Evolutionary conservation across 2,888 invertebrate genomes (phyloP).

Genomic region (Drosophila mimica): DNA sequence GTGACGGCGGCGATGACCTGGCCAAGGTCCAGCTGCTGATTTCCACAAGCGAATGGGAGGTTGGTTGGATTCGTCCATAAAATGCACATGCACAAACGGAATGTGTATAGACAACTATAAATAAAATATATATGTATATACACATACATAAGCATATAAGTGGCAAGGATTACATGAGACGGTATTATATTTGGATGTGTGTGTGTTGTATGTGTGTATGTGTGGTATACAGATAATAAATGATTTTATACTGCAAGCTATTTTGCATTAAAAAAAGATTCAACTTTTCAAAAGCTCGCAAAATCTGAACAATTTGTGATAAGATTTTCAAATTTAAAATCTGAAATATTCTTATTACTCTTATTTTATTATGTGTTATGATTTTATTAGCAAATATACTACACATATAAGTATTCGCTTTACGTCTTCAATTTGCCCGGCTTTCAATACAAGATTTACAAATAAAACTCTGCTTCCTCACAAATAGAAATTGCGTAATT

Average conservation of each 20-base stretch:
- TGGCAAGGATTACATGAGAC: slow-evolving; percentile 35
- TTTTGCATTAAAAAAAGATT: background rate
- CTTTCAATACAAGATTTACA: background rate
- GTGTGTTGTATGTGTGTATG: background rate
- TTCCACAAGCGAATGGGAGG: slow-evolving; percentile 65
- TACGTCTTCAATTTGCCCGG: too few relatives aligned
- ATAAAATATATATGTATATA: slow-evolving; percentile 51
- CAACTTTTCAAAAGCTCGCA: background rate
- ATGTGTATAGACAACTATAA: slow-evolving; percentile 68
- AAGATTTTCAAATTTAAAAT: background rate
- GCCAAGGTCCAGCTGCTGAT: slow-evolving; percentile 64
- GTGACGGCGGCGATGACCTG: slow-evolving; percentile 51
- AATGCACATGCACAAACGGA: slow-evolving; percentile 50
- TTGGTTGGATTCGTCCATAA: slow-evolving; percentile 67
- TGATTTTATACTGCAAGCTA: background rate
- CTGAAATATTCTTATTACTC: background rate
- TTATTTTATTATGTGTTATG: background rate
- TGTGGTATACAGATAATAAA: background rate
- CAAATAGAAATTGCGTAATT: background rate
- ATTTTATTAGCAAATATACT: background rate
- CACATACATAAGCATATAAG: slow-evolving; percentile 46
- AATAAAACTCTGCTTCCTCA: background rate
- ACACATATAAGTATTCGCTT: background rate
- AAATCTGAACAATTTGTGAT: background rate
- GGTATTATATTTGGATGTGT: background rate